Percentiles rank a stretch among this genome's conserved stretches.
Evolutionary conservation across 2,113 vertebrate species (phyloP).

Genomic region (Mus pahari): DNA sequence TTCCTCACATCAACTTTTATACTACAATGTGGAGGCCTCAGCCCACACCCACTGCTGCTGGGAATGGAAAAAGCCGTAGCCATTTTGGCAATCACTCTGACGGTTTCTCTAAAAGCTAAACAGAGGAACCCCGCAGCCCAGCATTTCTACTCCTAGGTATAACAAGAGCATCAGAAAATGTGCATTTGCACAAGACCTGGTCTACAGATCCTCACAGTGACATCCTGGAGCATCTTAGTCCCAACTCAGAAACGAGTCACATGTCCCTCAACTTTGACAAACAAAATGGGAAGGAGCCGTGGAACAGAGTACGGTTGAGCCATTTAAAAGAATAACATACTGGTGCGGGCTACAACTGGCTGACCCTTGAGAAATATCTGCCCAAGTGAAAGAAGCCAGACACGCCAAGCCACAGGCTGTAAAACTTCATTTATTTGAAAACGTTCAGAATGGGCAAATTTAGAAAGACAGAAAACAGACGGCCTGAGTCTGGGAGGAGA

Average conservation of each 20-base stretch:
- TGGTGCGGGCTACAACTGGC: neutral
- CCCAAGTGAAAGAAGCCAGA: neutral
- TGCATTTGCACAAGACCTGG: neutral
- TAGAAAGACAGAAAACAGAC: neutral
- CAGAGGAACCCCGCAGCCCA: neutral
- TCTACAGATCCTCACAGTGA: neutral
- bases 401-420: neutral
- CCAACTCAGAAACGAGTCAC: neutral
- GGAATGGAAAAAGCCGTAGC: neutral
- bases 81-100: neutral
- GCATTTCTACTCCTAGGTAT: neutral
- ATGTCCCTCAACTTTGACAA: neutral
- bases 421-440: slow-evolving; percentile 25
- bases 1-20: neutral
- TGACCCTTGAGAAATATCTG: neutral
- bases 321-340: neutral
- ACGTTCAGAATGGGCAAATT: neutral
- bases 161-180: neutral
- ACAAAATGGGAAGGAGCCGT: neutral
- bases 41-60: neutral
- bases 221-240: neutral
- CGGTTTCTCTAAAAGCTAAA: slow-evolving; percentile 4
- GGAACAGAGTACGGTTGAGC: neutral
- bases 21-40: neutral
- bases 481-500: neutral